Evolutionary conservation across 1,140 invertebrate species (phyloP).

Genomic region (Mactra quadrangularis): DNA sequence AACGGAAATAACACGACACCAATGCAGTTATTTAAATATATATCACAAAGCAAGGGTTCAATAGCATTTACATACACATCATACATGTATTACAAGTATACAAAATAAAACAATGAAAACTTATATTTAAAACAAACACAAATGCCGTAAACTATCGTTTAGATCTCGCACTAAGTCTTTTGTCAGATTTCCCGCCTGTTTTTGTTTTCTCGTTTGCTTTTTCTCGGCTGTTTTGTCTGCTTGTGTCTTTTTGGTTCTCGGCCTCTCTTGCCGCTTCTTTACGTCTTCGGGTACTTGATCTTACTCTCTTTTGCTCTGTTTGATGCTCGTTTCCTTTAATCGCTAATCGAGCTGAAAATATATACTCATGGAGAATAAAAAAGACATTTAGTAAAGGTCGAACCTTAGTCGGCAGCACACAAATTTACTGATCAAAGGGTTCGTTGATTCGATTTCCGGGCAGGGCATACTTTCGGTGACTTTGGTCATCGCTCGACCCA

Average conservation of each 20-base stretch:
- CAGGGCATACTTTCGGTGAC: too few species aligned
- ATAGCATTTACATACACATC: too few species aligned
- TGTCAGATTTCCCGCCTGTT: slow-evolving; percentile 27
- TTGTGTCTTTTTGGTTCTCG: slow-evolving; percentile 5
- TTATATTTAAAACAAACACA: too few species aligned
- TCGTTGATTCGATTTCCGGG: too few species aligned
- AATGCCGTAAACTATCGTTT: slow-evolving; percentile 49
- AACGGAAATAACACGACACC: too few species aligned
- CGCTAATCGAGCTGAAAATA: slow-evolving; percentile 48
- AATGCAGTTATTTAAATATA: too few species aligned
- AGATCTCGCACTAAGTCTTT: slow-evolving; percentile 39
- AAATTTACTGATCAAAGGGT: too few species aligned
- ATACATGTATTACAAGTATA: too few species aligned
- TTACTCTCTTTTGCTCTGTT: neutral
- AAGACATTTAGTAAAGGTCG: neutral
- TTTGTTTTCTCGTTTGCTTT: slow-evolving; percentile 21
- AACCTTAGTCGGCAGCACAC: too few species aligned
- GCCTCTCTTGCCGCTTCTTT: neutral
- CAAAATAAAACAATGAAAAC: too few species aligned
- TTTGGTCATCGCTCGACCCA: too few species aligned
- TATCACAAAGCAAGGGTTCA: too few species aligned
- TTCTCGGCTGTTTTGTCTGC: slow-evolving; percentile 46
- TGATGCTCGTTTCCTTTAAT: slow-evolving; percentile 37
- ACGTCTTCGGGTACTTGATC: slow-evolving; percentile 37
- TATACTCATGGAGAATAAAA: neutral